These are phyloP conservation scores for Furcula furcula DNA, from an alignment of 2,888 invertebrate genomes.

Conservation along the genomic window DNA sequence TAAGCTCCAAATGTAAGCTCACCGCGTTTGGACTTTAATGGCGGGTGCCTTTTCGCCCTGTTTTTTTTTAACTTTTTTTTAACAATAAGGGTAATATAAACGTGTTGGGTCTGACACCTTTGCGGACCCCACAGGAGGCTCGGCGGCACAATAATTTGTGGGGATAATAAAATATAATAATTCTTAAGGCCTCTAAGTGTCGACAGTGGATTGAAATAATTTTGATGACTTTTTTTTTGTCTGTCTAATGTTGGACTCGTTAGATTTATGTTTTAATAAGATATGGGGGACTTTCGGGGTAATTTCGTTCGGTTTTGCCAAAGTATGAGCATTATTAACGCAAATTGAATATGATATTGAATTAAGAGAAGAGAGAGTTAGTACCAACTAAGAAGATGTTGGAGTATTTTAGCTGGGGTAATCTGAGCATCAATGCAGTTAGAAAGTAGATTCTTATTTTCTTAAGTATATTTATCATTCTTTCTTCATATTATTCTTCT, in stretches of 20 bases:
- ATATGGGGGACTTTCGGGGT: too few relatives aligned
- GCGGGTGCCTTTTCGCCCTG: constrained; percentile 64
- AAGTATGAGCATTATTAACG: too few relatives aligned
- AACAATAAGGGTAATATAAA: constrained; percentile 74
- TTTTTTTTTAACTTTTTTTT: constrained; percentile 53
- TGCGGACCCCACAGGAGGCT: constrained; percentile 73
- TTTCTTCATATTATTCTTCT: too few relatives aligned
- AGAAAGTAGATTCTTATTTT: too few relatives aligned
- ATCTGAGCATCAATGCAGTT: too few relatives aligned
- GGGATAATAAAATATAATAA: constrained; percentile 75
- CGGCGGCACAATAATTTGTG: constrained; percentile 67
- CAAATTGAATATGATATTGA: too few relatives aligned
- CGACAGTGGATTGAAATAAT: constrained; percentile 31
- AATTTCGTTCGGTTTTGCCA: too few relatives aligned
- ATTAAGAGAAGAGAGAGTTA: too few relatives aligned
- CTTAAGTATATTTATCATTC: too few relatives aligned
- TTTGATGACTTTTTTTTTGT: constrained; percentile 34
- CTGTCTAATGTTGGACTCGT: constrained; percentile 26
- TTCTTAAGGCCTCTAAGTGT: constrained; percentile 42
- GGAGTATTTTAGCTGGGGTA: too few relatives aligned
- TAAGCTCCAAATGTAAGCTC: constrained; percentile 61
- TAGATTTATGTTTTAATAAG: constrained; percentile 36
- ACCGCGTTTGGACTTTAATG: constrained; percentile 38
- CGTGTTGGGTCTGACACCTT: constrained; percentile 77
- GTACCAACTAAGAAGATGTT: too few relatives aligned